Evolutionary conservation across 2,113 vertebrate species (phyloP), one percentile per base, ranked within the genome.

Genomic region (Chroicocephalus ridibundus): DNA sequence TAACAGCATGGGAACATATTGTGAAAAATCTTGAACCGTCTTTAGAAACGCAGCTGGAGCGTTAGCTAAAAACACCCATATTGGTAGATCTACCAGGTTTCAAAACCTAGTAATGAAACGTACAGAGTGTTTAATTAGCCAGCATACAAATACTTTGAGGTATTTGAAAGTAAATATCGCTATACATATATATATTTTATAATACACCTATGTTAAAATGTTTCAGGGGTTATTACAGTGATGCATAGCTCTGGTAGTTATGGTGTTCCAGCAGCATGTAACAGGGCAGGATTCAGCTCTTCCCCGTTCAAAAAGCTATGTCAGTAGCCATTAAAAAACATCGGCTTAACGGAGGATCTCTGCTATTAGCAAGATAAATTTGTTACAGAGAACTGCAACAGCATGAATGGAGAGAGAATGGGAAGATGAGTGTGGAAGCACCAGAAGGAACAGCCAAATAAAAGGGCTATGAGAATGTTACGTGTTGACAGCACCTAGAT

Each of bases 11-110:
- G 64, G 90, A 97, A 88, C 64, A 92, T 14, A 64, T 5, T 66
- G 84, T 82, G 71, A 92, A 88, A 93, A 83, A 74, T 47, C 71
- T 60, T 92, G 71, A 94, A 77, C n/a, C n/a, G 55, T 61, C 75
- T 92, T 88, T 82, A 85, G 82, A 93, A 79, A 90, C 58, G 58
- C 78, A 96, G 75, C 76, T 83, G 87, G 54, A 65, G 17, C n/a
- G 58, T 38, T 58, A 58, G n/a, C 51, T 70, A 52, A 55, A 92
- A 94, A 88, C 29, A 25, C 0, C 10, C 25, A n/a, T 5, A 69
- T 4, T 77, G 77, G 40, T 85, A 91, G 25, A 44, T 72, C 51
- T 52, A 64, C 27, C 19, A 52, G 14, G 44, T 88, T 94, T 82
- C 51, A 85, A 91, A 96, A 72, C 15, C 32, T 32, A 60, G 25